phyloP scores from a whole-genome alignment of 1,140 invertebrate genomes.

The Panagrolaimus sp. region DNA sequence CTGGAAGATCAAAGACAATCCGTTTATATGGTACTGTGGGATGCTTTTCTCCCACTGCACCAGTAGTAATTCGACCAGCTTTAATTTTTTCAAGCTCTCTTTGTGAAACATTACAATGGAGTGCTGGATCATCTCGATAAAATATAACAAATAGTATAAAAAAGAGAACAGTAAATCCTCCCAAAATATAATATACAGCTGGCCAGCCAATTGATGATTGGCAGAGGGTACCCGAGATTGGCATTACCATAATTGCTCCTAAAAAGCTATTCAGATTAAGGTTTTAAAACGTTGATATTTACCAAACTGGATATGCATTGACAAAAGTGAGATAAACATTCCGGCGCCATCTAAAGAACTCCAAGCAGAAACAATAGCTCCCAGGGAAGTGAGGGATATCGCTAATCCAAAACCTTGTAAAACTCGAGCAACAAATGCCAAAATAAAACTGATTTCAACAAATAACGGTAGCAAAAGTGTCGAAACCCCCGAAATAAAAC shows the following conservation, averaged over 20 bases:
- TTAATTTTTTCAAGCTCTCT: constrained; percentile 20
- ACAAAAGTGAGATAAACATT: constrained; percentile 6
- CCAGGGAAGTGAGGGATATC: background rate
- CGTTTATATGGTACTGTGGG: constrained; percentile 18
- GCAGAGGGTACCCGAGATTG: constrained; percentile 39
- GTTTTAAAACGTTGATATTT: too few relatives aligned
- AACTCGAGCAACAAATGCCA: constrained; percentile 11
- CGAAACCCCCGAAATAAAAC: background rate
- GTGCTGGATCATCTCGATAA: constrained; percentile 32
- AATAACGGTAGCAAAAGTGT: background rate
- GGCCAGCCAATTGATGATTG: constrained; percentile 34
- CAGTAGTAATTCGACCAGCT: background rate
- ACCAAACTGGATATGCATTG: constrained; percentile 23
- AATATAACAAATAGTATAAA: constrained; percentile 42
- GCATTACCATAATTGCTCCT: constrained; percentile 45
- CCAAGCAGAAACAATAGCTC: background rate
- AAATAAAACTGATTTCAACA: background rate
- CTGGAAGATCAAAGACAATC: constrained; percentile 19
- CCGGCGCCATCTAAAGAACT: background rate
- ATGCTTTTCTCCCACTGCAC: too few relatives aligned
- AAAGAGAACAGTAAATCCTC: constrained; percentile 26
- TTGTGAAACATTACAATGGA: constrained; percentile 19
- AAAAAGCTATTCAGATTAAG: too few relatives aligned
- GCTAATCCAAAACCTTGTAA: constrained; percentile 12
- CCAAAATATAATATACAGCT: constrained; percentile 41